A percentile compares a stretch with the other conserved stretches of the same genome.
phyloP scores from a whole-genome alignment of 2,113 vertebrate genomes.

The Cinclus mexicanus region DNA sequence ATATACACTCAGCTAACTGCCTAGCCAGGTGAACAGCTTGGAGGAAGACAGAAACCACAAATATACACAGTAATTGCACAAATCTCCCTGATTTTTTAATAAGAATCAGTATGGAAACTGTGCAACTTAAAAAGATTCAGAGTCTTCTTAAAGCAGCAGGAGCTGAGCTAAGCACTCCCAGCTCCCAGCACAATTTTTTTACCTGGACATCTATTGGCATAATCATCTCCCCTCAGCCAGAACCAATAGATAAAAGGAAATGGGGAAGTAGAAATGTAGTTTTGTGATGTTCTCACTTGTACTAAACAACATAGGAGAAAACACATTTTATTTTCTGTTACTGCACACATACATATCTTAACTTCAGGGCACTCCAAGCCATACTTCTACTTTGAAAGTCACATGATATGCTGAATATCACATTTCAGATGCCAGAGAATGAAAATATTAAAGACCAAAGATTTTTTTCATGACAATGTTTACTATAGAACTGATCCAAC shows the following conservation, averaged over 20 bases:
- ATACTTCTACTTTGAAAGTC: not conserved
- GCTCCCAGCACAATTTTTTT: not conserved
- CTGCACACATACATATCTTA: not conserved
- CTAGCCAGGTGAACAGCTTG: not conserved
- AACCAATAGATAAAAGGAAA: not conserved
- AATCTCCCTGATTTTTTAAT: not conserved
- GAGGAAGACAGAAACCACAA: not conserved
- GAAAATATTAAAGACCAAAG: not conserved
- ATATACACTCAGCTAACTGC: not conserved
- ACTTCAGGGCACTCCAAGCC: not conserved
- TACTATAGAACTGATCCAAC: not conserved
- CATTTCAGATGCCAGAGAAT: not conserved
- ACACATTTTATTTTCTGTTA: not conserved
- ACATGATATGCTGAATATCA: not conserved
- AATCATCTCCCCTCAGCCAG: not conserved
- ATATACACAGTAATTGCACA: not conserved
- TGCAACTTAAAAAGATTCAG: not conserved
- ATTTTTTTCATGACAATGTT: not conserved
- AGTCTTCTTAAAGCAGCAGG: not conserved
- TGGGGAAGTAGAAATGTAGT: not conserved
- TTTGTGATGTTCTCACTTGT: not conserved
- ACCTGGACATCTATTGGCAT: not conserved
- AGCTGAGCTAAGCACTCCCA: not conserved
- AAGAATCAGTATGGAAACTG: not conserved
- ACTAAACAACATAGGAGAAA: not conserved